Percentiles rank a stretch among this genome's conserved stretches.
Conservation (phyloP, 2,113 vertebrate genomes). For the Cairina moschata region DNA sequence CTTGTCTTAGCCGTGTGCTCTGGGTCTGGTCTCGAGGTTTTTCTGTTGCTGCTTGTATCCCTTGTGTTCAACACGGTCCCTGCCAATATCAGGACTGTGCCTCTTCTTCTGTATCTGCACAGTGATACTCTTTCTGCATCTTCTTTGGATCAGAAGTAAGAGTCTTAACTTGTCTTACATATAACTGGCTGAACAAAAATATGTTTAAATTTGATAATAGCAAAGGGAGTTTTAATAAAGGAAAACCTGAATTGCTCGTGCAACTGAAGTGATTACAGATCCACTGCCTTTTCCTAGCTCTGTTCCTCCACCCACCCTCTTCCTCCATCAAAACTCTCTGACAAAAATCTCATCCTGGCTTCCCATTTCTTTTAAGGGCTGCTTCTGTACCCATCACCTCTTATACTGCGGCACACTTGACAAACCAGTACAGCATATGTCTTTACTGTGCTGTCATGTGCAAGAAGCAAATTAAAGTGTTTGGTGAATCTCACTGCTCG, state of each 20-base stretch:
- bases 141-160: neutral
- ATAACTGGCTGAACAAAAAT: neutral
- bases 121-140: neutral
- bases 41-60: neutral
- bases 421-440: neutral
- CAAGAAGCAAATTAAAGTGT: neutral
- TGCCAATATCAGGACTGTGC: neutral
- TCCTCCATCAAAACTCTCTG: neutral
- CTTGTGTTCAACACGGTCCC: neutral
- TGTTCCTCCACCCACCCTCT: neutral
- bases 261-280: neutral
- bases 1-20: neutral
- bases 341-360: neutral
- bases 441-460: slow-evolving; percentile 14
- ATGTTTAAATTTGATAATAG: neutral
- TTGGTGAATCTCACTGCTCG: slow-evolving; percentile 7
- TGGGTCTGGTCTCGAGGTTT: neutral
- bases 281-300: neutral
- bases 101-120: neutral
- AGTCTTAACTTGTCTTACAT: neutral
- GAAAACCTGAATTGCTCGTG: neutral
- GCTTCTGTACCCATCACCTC: neutral
- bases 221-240: neutral
- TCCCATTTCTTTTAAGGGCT: neutral
- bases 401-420: neutral